Evolutionary conservation across 37 sponge, comb jelly and placozoan species (phyloP).

Genomic region (Aplysina aerophoba): DNA sequence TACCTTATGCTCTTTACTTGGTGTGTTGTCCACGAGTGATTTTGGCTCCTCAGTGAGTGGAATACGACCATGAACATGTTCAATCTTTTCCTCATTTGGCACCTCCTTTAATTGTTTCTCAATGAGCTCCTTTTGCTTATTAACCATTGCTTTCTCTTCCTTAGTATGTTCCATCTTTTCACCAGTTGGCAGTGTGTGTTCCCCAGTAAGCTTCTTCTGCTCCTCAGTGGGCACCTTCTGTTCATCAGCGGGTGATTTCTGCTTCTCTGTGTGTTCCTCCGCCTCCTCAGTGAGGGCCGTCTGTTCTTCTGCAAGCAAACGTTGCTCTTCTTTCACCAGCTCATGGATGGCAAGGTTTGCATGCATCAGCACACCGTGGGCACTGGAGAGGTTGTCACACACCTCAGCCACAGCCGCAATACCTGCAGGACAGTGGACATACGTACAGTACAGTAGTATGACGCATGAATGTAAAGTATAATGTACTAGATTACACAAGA

Average conservation of each 20-base stretch:
- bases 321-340: slow-evolving; percentile 49
- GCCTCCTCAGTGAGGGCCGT: background rate
- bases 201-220: background rate
- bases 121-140: background rate
- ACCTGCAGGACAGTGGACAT: slow-evolving; percentile 7
- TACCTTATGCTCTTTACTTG: no score
- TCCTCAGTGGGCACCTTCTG: background rate
- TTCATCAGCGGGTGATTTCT: background rate
- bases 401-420: slow-evolving; percentile 39
- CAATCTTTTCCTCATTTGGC: background rate
- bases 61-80: background rate
- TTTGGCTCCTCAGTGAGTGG: no score
- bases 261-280: background rate
- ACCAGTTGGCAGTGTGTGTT: background rate
- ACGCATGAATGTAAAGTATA: no score
- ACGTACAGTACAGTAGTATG: no score
- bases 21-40: no score
- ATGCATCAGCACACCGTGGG: slow-evolving; percentile 59
- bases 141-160: background rate
- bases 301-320: background rate
- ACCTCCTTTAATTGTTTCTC: background rate
- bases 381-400: slow-evolving; percentile 53
- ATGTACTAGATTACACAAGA: no score
- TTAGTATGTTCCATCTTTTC: background rate
- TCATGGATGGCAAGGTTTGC: slow-evolving; percentile 69